Base-by-base conservation (phyloP, 2,797 vertebrate genomes). In the Ceyx erithaca region DNA sequence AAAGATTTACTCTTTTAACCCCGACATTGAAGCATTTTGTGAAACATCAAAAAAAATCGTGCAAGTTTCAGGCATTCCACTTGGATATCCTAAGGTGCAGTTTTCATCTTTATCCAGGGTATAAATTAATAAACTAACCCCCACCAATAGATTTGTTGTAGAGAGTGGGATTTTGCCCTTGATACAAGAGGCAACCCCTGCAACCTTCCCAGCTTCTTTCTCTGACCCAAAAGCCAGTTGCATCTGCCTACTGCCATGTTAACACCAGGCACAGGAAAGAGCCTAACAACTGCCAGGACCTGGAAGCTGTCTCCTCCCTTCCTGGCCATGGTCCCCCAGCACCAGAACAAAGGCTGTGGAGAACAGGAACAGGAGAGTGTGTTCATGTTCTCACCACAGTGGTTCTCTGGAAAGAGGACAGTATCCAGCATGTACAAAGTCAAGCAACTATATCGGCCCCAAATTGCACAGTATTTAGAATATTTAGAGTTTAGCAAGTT, bases 1-100 rank as follows among this genome's bases (percentile, higher is more conserved):
- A 96, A 87, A 86, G 94, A 72, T 79, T 88, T 86, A 57, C 46
- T 92, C 66, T 30, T 79, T 92, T 89, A 92, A 92, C 92, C 89
- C 76, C 55, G 83, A 76, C 87, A 93, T 64, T 89, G 94, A 73
- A 43, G 89, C 81, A 35, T 85, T n/a, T 83, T 55, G 46, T 58
- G 46, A 82, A 85, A 78, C n/a, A 43, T 22, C 75, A 66, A 52
- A 75, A 45, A 45, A 76, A 94, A 43, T 0, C 3, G 57, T 49
- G 77, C 40, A 45, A 51, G 57, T 79, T 22, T 84, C 87, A 80
- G 58, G 12, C 6, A 0, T 30, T 90, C 72, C 70, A 7, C 51
- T 93, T 9, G 28, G 57, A 28, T 49, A 43, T 28, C 48, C 7
- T 9, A 31, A 71, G 58, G 80, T 48, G 75, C 15, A 18, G 51